These are phyloP conservation scores for Balaeniceps rex DNA, from an alignment of 2,113 vertebrate genomes.

Conservation along the genomic window DNA sequence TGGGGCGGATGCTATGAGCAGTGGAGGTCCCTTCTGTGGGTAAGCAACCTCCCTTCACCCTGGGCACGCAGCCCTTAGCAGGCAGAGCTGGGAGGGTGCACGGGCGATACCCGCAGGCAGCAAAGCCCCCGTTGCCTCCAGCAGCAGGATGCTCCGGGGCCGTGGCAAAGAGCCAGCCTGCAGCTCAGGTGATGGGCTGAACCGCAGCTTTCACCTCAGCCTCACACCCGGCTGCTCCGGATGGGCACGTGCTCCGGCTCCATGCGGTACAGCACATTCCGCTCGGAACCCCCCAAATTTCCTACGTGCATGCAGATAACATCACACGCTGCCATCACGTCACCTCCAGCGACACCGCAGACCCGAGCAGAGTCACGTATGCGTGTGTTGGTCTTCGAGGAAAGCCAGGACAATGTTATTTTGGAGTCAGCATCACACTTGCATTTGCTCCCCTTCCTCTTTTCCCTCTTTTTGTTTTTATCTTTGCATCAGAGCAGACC, in stretches of 20 bases:
- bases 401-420: not conserved
- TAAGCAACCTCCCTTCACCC: not conserved
- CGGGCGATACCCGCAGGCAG: not conserved
- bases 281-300: not conserved
- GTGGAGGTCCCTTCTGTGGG: not conserved
- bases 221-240: not conserved
- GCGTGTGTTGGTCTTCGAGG: not conserved
- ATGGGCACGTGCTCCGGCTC: too few relatives aligned
- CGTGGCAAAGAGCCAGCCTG: not conserved
- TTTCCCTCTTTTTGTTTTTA: not conserved
- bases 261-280: not conserved
- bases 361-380: rapidly evolving
- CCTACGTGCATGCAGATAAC: rapidly evolving
- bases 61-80: rapidly evolving
- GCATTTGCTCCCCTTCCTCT: not conserved
- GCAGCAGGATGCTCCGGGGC: not conserved
- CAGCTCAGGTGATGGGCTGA: not conserved
- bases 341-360: not conserved
- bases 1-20: not conserved
- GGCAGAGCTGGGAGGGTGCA: not conserved
- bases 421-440: not conserved
- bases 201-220: too few relatives aligned
- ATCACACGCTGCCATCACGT: rapidly evolving
- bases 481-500: not conserved
- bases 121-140: not conserved